These are phyloP conservation scores for Caenorhabditis brenneri DNA, from an alignment of 1,140 invertebrate genomes.

Conservation along the genomic window DNA sequence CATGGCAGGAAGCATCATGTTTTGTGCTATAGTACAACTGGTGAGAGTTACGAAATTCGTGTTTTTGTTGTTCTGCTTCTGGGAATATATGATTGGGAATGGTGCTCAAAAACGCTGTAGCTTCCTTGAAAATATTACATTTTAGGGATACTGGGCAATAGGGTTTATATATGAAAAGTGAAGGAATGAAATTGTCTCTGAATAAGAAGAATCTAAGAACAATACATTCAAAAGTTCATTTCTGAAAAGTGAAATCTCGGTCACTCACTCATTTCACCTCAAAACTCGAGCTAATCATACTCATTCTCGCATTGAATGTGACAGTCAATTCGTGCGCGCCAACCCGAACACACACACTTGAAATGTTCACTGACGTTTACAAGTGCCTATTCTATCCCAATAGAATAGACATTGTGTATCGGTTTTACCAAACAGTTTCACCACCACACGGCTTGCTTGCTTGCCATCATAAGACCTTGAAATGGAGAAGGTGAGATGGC, in stretches of 20 bases:
- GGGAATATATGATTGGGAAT: no score
- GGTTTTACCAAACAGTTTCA: constrained; percentile 24
- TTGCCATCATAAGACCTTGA: constrained; percentile 7
- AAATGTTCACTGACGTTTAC: constrained; percentile 30
- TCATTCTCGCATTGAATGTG: neutral
- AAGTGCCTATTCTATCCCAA: neutral
- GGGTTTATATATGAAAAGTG: no score
- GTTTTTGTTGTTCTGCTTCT: no score
- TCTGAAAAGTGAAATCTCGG: neutral
- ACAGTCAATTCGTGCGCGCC: neutral
- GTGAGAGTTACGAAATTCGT: no score
- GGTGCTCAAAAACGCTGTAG: no score
- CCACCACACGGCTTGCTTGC: no score
- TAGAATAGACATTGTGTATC: neutral
- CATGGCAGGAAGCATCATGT: no score
- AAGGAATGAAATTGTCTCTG: no score
- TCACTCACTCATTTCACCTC: neutral
- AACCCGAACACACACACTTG: neutral
- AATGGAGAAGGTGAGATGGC: neutral
- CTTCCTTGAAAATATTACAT: no score
- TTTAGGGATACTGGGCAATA: no score
- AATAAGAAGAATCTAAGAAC: no score
- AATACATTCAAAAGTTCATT: neutral
- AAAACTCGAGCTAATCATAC: constrained; percentile 32
- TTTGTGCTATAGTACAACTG: no score